Conservation (phyloP, 2,888 invertebrate species). For the Iphiclides podalirius region DNA sequence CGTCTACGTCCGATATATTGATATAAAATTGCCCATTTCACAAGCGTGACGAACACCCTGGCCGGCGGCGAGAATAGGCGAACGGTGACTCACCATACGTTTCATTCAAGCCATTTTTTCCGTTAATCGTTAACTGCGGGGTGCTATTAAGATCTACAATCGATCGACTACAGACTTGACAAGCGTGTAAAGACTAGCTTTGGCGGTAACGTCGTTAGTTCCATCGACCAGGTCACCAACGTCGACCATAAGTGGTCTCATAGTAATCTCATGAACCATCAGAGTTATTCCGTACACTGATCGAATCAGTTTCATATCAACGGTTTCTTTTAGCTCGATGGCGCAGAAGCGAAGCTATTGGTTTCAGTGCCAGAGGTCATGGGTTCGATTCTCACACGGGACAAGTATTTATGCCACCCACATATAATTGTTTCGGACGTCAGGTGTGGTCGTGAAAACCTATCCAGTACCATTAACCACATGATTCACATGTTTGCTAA, state of each 20-base stretch:
- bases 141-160: slow-evolving; percentile 7
- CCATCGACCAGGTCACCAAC: slow-evolving; percentile 10
- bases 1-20: slow-evolving; percentile 7
- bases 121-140: not conserved
- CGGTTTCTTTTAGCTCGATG: no score
- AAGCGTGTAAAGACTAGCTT: slow-evolving; percentile 11
- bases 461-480: no score
- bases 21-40: slow-evolving; percentile 11
- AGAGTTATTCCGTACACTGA: no score
- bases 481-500: no score
- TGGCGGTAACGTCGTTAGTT: slow-evolving; percentile 17
- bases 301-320: no score
- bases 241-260: not conserved
- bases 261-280: slow-evolving; percentile 3
- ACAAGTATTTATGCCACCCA: no score
- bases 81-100: slow-evolving; percentile 10
- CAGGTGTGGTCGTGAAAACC: no score
- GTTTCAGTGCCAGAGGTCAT: no score
- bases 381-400: no score
- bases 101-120: slow-evolving; percentile 9
- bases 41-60: slow-evolving; percentile 2
- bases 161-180: slow-evolving; percentile 1
- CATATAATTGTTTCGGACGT: no score
- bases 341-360: no score
- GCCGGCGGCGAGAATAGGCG: slow-evolving; percentile 7